Base-by-base conservation (phyloP, 2,888 invertebrate species). In the Patella caerulea region DNA sequence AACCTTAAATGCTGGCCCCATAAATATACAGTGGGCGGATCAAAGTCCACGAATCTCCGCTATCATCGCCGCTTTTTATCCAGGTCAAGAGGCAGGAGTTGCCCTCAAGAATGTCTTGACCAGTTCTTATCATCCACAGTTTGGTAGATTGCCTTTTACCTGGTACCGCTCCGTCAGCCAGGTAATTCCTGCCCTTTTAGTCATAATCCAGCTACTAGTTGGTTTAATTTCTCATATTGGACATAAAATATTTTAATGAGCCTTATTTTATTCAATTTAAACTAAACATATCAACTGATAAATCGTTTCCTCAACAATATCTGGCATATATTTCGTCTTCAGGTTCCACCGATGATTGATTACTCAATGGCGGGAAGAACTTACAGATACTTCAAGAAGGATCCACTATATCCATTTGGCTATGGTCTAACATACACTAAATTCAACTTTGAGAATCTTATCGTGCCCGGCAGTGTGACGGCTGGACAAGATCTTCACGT, bases 1-100 rank as follows among this genome's bases (percentile, higher is more conserved):
- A 34, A 76, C 91, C 56, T 78, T 87, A 54, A 81, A 80, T 73
- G 87, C 80, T 29, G 86, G 86, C 29, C 86, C 87, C 11, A 73
- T 88, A 29, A 84, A 87, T 72, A 79, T 87, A 45, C 70, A 77
- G 5, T 81, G 80, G 83, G 86, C 87, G 12, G 82, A 80, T 15
- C 24, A 17, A 45, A 76, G 52, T 19, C 56, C 77, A 11, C 72
- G 71, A 24, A 83, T 87, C 11, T 34, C 34, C 5, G 83, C 82
- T 45, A 88, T 90, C 71, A 55, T 90, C 9, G 85, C 86, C 75
- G 89, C 89, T 76, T 87, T 86, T 78, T 89, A 88, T 81, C 90
- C 90, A 7, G 90, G 88, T 9, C 89, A 90, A 80, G 79, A 87
- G 1, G 83, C 88, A 11, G 90, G 90, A 0, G 84, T 81, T 52